Conservation (phyloP, 2,797 vertebrate species). For the Lepus oiostolus region DNA sequence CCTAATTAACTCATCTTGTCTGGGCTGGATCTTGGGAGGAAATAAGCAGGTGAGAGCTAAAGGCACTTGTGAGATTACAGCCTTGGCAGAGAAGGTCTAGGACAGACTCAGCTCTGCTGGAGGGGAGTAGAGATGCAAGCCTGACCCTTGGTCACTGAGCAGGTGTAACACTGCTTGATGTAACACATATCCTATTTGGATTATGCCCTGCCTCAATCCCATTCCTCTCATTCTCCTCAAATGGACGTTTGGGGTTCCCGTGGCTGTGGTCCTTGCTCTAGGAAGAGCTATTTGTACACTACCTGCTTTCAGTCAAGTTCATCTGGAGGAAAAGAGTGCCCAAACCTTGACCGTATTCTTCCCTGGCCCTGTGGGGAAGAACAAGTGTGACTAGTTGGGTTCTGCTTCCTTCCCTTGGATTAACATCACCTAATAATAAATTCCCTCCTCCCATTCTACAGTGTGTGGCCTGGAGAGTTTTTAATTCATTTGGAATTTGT, state of each 20-base stretch:
- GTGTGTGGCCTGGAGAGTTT: background rate
- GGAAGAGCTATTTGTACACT: background rate
- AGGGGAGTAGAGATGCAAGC: background rate
- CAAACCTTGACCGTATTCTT: background rate
- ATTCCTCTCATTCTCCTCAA: background rate
- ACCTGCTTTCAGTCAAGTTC: background rate
- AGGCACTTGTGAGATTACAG: background rate
- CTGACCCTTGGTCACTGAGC: background rate
- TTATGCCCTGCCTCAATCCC: background rate
- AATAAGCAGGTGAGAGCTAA: background rate
- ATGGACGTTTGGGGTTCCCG: background rate
- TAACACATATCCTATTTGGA: background rate
- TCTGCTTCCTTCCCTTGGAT: background rate
- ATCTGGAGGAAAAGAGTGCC: background rate
- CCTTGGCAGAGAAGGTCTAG: background rate
- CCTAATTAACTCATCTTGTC: background rate
- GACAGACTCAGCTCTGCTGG: background rate
- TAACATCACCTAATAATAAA: background rate
- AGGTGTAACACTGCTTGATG: background rate
- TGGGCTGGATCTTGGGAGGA: background rate
- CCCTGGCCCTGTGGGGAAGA: background rate
- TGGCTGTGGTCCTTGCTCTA: background rate
- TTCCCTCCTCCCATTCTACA: background rate
- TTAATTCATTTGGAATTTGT: constrained; percentile 16
- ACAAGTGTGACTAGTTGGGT: background rate